Evolutionary conservation across 2,113 vertebrate genomes (phyloP), one percentile per base, ranked within the genome.

Genomic region (Melanocharis versteri): DNA sequence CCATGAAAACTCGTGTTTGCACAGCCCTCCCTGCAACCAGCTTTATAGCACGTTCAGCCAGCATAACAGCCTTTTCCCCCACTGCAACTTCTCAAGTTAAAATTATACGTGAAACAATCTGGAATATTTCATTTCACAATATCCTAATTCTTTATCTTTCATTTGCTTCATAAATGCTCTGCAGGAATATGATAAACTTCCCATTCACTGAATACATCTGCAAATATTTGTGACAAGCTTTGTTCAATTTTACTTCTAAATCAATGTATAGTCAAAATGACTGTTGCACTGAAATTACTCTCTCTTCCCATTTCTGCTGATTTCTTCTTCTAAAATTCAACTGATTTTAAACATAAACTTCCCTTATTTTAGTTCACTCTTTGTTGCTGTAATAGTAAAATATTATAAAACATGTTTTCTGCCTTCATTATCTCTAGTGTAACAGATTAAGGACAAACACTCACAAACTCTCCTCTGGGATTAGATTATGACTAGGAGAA

Each of bases 1-100:
- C 47, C 6, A 42, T 4, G 9, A 26, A 37, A 65, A 18, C 10
- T 3, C 1, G 10, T 27, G 42, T 11, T 4, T 1, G 77, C 22
- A 39, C 6, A 56, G 44, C 21, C 30, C 62, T 61, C 47, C 18
- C 21, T 30, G 19, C 42, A 27, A 13, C 1, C 39, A 33, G 19
- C 30, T 64, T 21, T 4, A 26, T 1, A 30, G n/a, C 6, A 6
- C 1, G 37, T 5, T 15, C 12, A n/a, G 30, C 27, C 9, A 65
- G 9, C 20, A 33, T 64, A 86, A 61, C 3, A 42, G 20, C 39
- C 15, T n/a, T 31, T 10, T 56, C 13, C 24, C 30, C 44, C 53
- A 44, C 7, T 11, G 53, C 40, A 62, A 24, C 31, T 37, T 51
- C 4, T 20, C 26, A 54, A 81, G 13, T 45, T 42, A 22, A 60